Base-by-base conservation (phyloP, 2,113 vertebrate species). In the Picathartes gymnocephalus region DNA sequence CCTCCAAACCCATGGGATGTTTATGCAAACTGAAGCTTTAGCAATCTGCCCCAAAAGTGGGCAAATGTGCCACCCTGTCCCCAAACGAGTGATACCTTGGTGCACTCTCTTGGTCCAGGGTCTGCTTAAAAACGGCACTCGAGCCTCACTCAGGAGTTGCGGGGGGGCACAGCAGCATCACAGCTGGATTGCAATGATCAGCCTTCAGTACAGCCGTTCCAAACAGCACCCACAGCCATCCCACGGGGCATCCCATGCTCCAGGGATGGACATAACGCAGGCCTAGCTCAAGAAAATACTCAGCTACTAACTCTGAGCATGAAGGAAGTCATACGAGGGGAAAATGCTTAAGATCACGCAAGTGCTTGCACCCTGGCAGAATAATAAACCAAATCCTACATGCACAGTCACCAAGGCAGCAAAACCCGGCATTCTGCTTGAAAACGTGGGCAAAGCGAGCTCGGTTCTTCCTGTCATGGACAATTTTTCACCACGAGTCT, bases 11-110 rank as follows among this genome's bases (percentile, higher is more conserved):
- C 25, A 9, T 0, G 12, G 71, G 92, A 81, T 53, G 76, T 74
- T 93, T 93, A 83, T 80, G 85, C 94, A 92, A 94, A 66, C 51
- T 27, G 83, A 92, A 95, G 65, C 81, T 93, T 89, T 88, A 92
- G 82, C 85, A 78, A 48, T 88, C 56, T 74, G 61, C 65, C 58
- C 48, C 48, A 4, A 28, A 3, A 60, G 30, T 1, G 47, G 81
- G 42, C 57, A 90, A 4, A 1, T 39, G 64, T 85, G 79, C 54
- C 35, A 50, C 53, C 56, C 74, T 47, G 14, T 62, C 73, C 81
- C 66, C 68, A 62, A 51, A 88, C 0, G 11, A 81, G 44, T 30
- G 90, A 56, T 16, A 28, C 44, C 68, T 81, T 5, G 2, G 66
- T 50, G 64, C 33, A 15, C 66, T 83, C 69, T 77, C 64, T 83